phyloP scores from a whole-genome alignment of 1,140 invertebrate genomes.

The Platyscapa corneri region DNA sequence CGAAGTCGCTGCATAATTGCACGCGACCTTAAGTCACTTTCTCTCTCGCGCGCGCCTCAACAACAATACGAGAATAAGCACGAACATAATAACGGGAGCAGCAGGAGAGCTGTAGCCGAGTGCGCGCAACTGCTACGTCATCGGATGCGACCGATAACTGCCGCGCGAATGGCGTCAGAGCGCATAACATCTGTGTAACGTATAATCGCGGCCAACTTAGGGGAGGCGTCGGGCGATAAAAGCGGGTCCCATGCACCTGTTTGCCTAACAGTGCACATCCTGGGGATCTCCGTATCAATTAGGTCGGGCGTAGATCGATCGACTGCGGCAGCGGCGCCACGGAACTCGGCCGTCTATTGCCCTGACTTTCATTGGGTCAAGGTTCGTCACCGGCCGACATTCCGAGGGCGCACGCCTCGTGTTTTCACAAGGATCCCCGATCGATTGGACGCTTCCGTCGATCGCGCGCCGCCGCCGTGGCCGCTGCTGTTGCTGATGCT shows the following conservation, averaged over 20 bases:
- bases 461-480: too few relatives aligned
- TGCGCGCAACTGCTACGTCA: conserved; percentile 1
- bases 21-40: neutral
- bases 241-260: too few relatives aligned
- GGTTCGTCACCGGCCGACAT: neutral
- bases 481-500: too few relatives aligned
- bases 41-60: neutral
- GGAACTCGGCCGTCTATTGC: too few relatives aligned
- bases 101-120: neutral
- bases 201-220: neutral
- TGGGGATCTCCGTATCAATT: too few relatives aligned
- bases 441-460: neutral
- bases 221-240: too few relatives aligned
- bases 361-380: neutral
- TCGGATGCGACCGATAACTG: neutral
- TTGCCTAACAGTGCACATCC: too few relatives aligned
- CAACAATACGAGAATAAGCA: neutral
- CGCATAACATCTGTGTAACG: neutral
- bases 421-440: neutral
- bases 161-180: conserved; percentile 22
- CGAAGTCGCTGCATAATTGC: conserved; percentile 11
- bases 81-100: neutral
- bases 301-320: too few relatives aligned
- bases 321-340: too few relatives aligned
- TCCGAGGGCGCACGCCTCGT: neutral